A percentile compares a stretch with the other conserved stretches of the same genome.
These are phyloP conservation scores for Hypolimnas misippus DNA, from an alignment of 2,888 invertebrate genomes.

Conservation along the genomic window DNA sequence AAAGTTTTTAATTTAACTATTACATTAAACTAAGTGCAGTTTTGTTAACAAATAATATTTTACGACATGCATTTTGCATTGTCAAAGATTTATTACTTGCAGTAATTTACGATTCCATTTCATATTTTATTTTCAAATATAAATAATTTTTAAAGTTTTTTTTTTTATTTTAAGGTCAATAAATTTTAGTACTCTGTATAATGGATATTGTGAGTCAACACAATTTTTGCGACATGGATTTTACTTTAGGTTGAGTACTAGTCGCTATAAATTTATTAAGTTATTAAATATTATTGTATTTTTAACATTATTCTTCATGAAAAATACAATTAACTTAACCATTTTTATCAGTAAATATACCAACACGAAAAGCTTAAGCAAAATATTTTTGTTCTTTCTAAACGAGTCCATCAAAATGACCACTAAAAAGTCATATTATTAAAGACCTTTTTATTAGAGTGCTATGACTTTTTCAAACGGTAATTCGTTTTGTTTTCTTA, in stretches of 20 bases:
- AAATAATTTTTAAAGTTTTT: too few relatives aligned
- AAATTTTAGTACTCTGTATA: background rate
- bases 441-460: background rate
- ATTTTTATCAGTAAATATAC: too few relatives aligned
- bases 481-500: background rate
- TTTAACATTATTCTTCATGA: too few relatives aligned
- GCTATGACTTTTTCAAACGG: background rate
- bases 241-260: too few relatives aligned
- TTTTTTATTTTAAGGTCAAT: background rate
- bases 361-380: too few relatives aligned
- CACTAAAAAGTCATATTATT: background rate
- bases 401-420: background rate
- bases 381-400: too few relatives aligned
- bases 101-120: slow-evolving; percentile 12
- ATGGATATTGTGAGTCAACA: background rate
- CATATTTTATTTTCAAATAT: slow-evolving; percentile 2
- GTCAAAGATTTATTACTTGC: slow-evolving; percentile 25
- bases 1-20: too few relatives aligned
- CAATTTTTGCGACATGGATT: background rate
- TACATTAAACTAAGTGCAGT: too few relatives aligned
- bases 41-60: background rate
- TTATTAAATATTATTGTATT: too few relatives aligned
- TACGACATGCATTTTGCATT: slow-evolving; percentile 31
- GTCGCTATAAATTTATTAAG: too few relatives aligned
- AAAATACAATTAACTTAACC: too few relatives aligned